phyloP scores from a whole-genome alignment of 2,888 invertebrate species.

The Schrankia costaestrigalis region DNA sequence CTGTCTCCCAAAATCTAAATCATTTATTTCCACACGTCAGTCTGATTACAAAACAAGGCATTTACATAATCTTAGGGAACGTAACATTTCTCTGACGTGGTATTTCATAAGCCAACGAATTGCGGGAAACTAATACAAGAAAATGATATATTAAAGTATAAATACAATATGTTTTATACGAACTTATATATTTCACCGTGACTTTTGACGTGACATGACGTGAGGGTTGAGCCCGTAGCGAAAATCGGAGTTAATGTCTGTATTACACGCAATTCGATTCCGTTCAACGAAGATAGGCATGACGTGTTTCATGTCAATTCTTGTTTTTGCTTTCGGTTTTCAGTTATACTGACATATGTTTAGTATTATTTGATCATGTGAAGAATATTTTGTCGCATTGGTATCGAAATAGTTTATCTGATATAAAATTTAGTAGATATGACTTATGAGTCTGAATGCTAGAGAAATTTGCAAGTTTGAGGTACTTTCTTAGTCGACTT shows the following conservation, averaged over 20 bases:
- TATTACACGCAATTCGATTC: conserved; percentile 53
- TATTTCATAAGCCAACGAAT: conserved; percentile 1
- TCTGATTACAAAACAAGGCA: conserved; percentile 11
- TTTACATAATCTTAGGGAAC: conserved; percentile 1
- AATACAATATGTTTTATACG: conserved; percentile 12
- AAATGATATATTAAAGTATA: conserved; percentile 18
- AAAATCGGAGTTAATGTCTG: conserved; percentile 50
- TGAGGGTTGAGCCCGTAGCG: conserved; percentile 40
- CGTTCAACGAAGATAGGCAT: conserved; percentile 28
- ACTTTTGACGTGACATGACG: conserved; percentile 51
- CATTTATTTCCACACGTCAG: not conserved
- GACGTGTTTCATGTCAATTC: conserved; percentile 26
- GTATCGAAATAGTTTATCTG: too few species aligned
- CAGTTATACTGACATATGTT: not conserved
- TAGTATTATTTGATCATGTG: not conserved
- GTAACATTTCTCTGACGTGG: not conserved
- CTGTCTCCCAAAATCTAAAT: not conserved
- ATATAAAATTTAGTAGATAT: too few species aligned
- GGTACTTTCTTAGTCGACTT: too few species aligned
- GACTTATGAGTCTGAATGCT: too few species aligned
- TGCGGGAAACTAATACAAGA: conserved; percentile 7
- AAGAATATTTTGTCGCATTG: too few species aligned
- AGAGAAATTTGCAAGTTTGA: too few species aligned
- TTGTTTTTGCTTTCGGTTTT: conserved; percentile 6
- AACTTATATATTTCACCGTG: conserved; percentile 31